Percentiles rank a stretch among this genome's conserved stretches.
Conservation (phyloP, 2,113 vertebrate species). For the Eretmochelys imbricata region DNA sequence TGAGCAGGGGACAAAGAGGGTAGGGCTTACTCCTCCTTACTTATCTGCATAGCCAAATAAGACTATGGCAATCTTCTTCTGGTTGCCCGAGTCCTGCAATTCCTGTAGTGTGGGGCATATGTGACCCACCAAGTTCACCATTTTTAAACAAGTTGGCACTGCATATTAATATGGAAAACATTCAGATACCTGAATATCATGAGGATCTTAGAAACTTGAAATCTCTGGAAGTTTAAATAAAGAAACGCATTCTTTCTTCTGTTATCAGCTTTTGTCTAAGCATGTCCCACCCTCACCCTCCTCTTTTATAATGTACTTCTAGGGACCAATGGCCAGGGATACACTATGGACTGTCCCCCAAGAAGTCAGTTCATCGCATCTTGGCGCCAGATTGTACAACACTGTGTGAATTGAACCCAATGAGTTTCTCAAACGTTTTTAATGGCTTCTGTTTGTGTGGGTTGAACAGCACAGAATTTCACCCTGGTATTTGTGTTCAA, state of each 20-base stretch:
- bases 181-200: not conserved
- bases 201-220: not conserved
- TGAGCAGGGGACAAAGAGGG: not conserved
- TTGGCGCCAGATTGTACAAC: no score
- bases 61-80: no score
- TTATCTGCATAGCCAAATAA: not conserved
- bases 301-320: not conserved
- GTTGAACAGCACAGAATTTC: not conserved
- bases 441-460: not conserved
- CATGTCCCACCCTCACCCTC: not conserved
- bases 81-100: not conserved
- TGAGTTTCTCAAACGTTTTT: not conserved
- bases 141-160: not conserved
- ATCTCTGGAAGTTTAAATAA: not conserved
- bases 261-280: not conserved
- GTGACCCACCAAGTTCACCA: not conserved
- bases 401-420: no score
- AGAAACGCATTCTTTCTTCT: not conserved
- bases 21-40: not conserved
- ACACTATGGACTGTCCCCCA: fast-evolving
- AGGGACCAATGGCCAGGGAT: not conserved
- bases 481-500: not conserved
- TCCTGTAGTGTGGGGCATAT: not conserved
- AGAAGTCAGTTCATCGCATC: not conserved
- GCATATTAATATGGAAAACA: not conserved